Evolutionary conservation across 2,888 invertebrate species (phyloP).

Genomic region (Mesoligia furuncula): DNA sequence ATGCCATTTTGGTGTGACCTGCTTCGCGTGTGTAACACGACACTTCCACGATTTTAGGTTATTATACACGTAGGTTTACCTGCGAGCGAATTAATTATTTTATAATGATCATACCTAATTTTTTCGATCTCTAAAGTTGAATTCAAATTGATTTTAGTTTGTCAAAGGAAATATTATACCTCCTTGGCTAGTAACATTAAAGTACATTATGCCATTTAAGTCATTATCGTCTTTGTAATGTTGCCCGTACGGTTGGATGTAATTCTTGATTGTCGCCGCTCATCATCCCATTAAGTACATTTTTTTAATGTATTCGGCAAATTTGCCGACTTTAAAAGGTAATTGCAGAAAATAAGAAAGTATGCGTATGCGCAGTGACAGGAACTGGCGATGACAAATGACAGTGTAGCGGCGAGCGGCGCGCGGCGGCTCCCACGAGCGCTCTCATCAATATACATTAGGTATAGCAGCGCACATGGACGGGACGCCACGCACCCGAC

Average conservation of each 20-base stretch:
- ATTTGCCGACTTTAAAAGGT: conserved; percentile 84
- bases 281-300: conserved; percentile 75
- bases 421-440: conserved; percentile 79
- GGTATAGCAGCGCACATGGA: conserved; percentile 68
- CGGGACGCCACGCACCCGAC: conserved; percentile 56
- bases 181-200: conserved; percentile 40
- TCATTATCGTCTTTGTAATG: conserved; percentile 45
- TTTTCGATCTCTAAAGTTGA: conserved; percentile 46
- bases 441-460: conserved; percentile 84
- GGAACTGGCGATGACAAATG: conserved; percentile 88
- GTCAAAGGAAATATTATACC: conserved; percentile 13
- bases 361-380: conserved; percentile 84
- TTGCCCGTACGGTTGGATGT: conserved; percentile 49
- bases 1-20: conserved; percentile 78
- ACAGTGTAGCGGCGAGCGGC: conserved; percentile 73
- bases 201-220: conserved; percentile 55
- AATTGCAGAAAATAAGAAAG: conserved; percentile 87
- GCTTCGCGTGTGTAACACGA: conserved; percentile 79
- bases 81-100: conserved; percentile 42
- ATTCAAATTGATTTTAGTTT: conserved; percentile 12
- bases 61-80: conserved; percentile 37
- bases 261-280: conserved; percentile 75
- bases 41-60: conserved; percentile 66
- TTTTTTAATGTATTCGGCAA: conserved; percentile 80
- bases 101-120: conserved; percentile 66